A percentile compares a stretch with the other conserved stretches of the same genome.
Conservation (phyloP, 2,797 vertebrate species). For the Phrynocephalus guinanensis region DNA sequence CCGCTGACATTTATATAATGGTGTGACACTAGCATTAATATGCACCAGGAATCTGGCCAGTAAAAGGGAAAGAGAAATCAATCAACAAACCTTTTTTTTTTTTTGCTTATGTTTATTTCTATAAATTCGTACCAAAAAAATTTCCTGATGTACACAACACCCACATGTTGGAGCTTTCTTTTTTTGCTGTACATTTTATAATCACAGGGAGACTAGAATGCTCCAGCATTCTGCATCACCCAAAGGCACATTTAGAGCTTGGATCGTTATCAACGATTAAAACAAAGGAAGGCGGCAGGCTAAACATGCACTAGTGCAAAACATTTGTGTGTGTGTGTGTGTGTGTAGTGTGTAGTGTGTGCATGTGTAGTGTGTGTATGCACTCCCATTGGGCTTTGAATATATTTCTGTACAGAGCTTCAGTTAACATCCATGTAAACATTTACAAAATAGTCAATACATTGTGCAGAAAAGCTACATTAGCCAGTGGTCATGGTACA, state of each 20-base stretch:
- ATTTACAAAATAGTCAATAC: slow-evolving; percentile 42
- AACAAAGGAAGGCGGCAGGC: slow-evolving; percentile 62
- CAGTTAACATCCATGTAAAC: slow-evolving; percentile 58
- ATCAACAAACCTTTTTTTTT: background rate
- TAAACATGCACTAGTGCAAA: slow-evolving; percentile 70
- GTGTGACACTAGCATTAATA: too few relatives aligned
- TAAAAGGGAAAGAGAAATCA: too few relatives aligned
- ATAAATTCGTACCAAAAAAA: slow-evolving; percentile 78
- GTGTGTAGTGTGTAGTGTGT: slow-evolving; percentile 31
- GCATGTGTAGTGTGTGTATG: slow-evolving; percentile 15
- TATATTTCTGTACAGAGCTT: slow-evolving; percentile 63
- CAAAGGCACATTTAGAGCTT: slow-evolving; percentile 71
- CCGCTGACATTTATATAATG: too few relatives aligned
- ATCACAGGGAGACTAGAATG: slow-evolving; percentile 56
- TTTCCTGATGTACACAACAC: slow-evolving; percentile 52
- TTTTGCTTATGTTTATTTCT: slow-evolving; percentile 68
- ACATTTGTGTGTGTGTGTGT: slow-evolving; percentile 47
- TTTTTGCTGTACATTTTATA: background rate
- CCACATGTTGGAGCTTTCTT: slow-evolving; percentile 48
- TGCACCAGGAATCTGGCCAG: too few relatives aligned
- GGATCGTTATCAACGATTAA: slow-evolving; percentile 41
- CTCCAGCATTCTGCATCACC: slow-evolving; percentile 43
- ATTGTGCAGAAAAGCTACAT: slow-evolving; percentile 34
- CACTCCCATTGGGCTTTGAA: slow-evolving; percentile 38
- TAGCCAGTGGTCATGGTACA: too few relatives aligned